phyloP scores from a whole-genome alignment of 92 coral and sea anemone genomes.

The Porites divaricata region DNA sequence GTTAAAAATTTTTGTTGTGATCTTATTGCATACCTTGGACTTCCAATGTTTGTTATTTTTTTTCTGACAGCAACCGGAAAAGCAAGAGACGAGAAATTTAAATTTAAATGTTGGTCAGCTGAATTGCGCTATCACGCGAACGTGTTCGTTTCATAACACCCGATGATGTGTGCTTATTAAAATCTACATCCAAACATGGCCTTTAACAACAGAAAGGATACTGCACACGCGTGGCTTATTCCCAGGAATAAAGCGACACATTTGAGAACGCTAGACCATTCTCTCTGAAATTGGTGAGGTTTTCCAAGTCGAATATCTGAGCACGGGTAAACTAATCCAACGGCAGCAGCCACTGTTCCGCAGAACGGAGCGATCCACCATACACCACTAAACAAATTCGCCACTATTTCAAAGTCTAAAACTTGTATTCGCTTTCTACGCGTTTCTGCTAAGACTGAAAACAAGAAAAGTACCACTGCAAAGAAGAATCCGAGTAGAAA shows the following conservation, averaged over 20 bases:
- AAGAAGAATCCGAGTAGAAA: slow-evolving; percentile 94
- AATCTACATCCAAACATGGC: not conserved
- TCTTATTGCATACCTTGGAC: too few relatives aligned
- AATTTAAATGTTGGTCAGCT: too few relatives aligned
- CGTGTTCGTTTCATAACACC: not conserved
- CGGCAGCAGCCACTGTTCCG: slow-evolving; percentile 91
- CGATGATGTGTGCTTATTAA: not conserved
- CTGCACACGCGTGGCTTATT: slow-evolving; percentile 97
- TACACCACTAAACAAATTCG: slow-evolving; percentile 80
- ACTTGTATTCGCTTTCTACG: slow-evolving; percentile 80
- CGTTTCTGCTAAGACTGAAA: slow-evolving; percentile 90
- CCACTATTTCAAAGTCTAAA: slow-evolving; percentile 80
- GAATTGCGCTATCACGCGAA: not conserved
- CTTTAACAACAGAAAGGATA: slow-evolving; percentile 75
- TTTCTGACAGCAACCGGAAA: slow-evolving; percentile 21
- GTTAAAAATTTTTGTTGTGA: not conserved
- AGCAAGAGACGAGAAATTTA: not conserved
- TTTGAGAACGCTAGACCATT: slow-evolving; percentile 98
- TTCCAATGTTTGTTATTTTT: slow-evolving; percentile 1
- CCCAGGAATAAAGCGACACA: slow-evolving; percentile 95
- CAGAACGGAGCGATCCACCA: slow-evolving; percentile 99
- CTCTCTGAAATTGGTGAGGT: slow-evolving; percentile 91
- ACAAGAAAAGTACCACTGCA: slow-evolving; percentile 85
- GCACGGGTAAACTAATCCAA: slow-evolving; percentile 94
- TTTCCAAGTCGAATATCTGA: slow-evolving; percentile 92